Conservation (phyloP, 2,888 invertebrate species). For the Melanchra persicariae region DNA sequence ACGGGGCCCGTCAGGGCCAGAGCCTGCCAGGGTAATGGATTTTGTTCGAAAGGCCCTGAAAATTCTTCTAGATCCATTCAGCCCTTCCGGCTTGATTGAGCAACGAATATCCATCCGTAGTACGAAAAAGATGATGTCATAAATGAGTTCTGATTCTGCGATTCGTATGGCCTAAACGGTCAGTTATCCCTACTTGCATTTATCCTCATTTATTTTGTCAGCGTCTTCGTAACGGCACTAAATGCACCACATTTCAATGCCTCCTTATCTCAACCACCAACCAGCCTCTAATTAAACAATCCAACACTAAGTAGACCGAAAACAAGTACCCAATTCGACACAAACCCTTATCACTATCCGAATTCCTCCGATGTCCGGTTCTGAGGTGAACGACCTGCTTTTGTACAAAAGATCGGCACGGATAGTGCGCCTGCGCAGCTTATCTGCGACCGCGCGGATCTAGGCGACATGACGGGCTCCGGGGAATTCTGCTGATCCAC, state of each 20-base stretch:
- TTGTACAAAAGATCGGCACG: slow-evolving; percentile 65
- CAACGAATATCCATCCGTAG: too few species aligned
- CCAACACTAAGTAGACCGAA: slow-evolving; percentile 33
- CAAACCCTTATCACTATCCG: slow-evolving; percentile 58
- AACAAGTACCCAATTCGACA: slow-evolving; percentile 38
- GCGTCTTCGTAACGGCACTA: not conserved
- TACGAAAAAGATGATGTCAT: not conserved
- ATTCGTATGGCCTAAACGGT: too few species aligned
- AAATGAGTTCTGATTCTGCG: not conserved
- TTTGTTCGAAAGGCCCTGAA: too few species aligned
- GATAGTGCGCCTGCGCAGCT: slow-evolving; percentile 63
- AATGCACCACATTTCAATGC: not conserved
- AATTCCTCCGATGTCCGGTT: slow-evolving; percentile 66
- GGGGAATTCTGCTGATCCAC: slow-evolving; percentile 65
- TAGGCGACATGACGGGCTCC: slow-evolving; percentile 63
- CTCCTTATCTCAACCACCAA: not conserved
- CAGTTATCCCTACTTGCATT: not conserved
- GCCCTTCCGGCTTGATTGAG: too few species aligned
- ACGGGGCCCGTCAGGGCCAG: too few species aligned
- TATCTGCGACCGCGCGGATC: slow-evolving; percentile 63
- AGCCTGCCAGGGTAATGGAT: too few species aligned
- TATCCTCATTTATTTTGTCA: not conserved
- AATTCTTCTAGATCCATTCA: too few species aligned
- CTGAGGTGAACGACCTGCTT: slow-evolving; percentile 68
- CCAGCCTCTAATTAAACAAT: slow-evolving; percentile 30